phyloP scores from a whole-genome alignment of 2,888 invertebrate species.

The Cantharis lateralis region DNA sequence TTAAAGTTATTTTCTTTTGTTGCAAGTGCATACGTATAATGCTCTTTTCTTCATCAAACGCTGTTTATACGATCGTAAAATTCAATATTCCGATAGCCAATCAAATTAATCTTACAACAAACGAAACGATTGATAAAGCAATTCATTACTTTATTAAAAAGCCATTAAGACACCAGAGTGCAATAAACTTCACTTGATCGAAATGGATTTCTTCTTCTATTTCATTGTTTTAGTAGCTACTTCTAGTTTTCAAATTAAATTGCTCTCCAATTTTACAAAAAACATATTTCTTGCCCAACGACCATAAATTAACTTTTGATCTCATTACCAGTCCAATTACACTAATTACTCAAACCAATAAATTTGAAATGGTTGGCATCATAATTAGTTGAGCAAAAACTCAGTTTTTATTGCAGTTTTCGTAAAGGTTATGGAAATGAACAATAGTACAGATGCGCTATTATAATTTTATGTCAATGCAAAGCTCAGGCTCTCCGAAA shows the following conservation, averaged over 20 bases:
- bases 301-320: not conserved
- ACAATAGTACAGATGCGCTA: not conserved
- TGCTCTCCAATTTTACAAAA: too few species aligned
- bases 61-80: not conserved
- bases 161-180: not conserved
- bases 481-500: not conserved
- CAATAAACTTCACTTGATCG: not conserved
- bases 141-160: not conserved
- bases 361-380: not conserved
- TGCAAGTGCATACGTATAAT: constrained; percentile 14
- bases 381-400: not conserved
- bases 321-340: not conserved
- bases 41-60: constrained; percentile 14
- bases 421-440: not conserved
- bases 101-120: not conserved
- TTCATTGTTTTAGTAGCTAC: not conserved
- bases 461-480: not conserved
- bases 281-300: not conserved
- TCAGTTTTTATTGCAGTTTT: not conserved
- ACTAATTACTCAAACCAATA: not conserved
- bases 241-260: too few species aligned
- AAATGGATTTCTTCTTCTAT: not conserved
- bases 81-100: not conserved
- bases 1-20: constrained; percentile 25
- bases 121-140: not conserved